phyloP scores from a whole-genome alignment of 2,113 vertebrate genomes.

The Steatornis caripensis region DNA sequence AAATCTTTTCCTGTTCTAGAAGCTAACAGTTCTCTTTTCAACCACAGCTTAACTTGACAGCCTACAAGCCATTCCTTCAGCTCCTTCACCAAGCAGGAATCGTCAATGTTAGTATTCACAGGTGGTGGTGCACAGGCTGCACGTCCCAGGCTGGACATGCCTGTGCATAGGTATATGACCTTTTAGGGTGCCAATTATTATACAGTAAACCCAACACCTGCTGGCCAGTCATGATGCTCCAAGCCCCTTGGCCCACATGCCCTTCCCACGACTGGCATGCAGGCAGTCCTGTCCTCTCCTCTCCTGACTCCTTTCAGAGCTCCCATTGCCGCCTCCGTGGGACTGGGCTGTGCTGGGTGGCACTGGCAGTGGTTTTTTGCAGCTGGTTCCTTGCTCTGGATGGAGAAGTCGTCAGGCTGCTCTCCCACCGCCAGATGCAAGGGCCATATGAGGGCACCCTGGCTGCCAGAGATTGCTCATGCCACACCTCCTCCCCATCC shows the following conservation, averaged over 20 bases:
- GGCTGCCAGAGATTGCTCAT: not conserved
- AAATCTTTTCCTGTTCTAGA: not conserved
- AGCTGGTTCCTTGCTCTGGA: not conserved
- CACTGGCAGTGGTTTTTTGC: not conserved
- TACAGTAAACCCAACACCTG: not conserved
- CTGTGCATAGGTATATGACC: fast-evolving
- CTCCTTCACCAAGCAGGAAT: not conserved
- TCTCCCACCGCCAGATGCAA: not conserved
- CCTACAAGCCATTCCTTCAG: not conserved
- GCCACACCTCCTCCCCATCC: not conserved
- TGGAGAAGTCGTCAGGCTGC: not conserved
- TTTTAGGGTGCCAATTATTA: not conserved
- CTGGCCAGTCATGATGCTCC: not conserved
- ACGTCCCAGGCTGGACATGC: fast-evolving
- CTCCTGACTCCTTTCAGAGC: fast-evolving
- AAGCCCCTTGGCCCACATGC: fast-evolving
- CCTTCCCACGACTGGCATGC: not conserved
- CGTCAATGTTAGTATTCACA: not conserved
- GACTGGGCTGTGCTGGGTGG: not conserved
- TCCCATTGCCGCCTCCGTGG: fast-evolving
- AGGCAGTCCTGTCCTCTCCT: not conserved
- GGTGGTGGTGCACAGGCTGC: not conserved
- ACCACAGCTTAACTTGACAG: not conserved
- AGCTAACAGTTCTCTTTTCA: not conserved
- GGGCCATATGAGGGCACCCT: not conserved